Evolutionary conservation across 53 echinoderm and acorn worm genomes (phyloP).

Genomic region (Holothuria leucospilota): DNA sequence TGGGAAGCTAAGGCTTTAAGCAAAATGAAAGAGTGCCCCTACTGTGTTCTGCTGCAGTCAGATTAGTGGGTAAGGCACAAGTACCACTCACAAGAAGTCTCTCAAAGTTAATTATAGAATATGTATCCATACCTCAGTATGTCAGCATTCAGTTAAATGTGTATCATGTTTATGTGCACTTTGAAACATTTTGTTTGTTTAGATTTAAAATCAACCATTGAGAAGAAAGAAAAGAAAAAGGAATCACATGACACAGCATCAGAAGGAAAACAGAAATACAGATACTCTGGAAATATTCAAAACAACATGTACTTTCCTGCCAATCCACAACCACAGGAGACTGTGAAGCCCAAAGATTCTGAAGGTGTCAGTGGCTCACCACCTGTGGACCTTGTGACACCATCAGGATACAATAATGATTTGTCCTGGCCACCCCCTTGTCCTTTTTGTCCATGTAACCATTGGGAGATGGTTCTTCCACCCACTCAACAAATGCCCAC

Average conservation of each 20-base stretch:
- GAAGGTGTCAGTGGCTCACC: background rate
- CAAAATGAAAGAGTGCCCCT: too few relatives aligned
- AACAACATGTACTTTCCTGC: constrained; percentile 32
- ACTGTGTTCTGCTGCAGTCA: too few relatives aligned
- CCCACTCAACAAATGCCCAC: background rate
- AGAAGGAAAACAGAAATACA: background rate
- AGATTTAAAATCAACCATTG: too few relatives aligned
- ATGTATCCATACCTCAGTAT: too few relatives aligned
- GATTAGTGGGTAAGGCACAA: too few relatives aligned
- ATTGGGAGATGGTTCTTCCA: constrained; percentile 1
- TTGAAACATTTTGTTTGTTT: too few relatives aligned
- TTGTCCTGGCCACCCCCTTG: background rate
- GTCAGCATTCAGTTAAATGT: too few relatives aligned
- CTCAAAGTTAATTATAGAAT: too few relatives aligned
- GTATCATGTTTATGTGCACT: too few relatives aligned
- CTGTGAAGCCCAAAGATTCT: background rate
- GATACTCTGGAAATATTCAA: constrained; percentile 29
- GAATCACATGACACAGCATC: background rate
- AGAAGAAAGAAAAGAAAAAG: background rate
- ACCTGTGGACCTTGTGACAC: background rate
- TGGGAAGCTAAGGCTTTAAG: too few relatives aligned
- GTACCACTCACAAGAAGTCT: too few relatives aligned
- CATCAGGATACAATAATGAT: background rate
- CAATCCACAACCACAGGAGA: background rate
- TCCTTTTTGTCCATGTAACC: background rate